Conservation (phyloP, 2,113 vertebrate species). For the Eclectus roratus region DNA sequence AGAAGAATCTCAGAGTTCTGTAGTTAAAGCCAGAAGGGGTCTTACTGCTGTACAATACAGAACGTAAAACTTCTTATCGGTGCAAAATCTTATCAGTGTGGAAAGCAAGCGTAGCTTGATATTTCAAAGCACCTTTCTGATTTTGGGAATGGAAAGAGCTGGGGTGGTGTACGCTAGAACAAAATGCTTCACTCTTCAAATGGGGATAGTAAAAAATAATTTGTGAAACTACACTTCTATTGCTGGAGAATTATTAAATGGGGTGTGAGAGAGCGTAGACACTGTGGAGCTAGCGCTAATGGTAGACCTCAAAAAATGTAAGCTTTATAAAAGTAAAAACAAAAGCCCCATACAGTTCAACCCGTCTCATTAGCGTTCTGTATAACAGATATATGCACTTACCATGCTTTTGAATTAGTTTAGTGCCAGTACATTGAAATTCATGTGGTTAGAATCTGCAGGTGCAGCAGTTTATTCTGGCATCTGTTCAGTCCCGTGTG, state of each 20-base stretch:
- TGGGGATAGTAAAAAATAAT: neutral
- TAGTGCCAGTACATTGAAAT: neutral
- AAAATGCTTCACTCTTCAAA: neutral
- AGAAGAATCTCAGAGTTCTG: neutral
- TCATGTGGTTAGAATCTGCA: neutral
- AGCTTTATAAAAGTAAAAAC: fast-evolving
- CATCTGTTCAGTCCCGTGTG: fast-evolving
- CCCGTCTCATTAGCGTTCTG: fast-evolving
- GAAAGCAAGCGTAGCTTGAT: neutral
- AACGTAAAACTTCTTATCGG: neutral
- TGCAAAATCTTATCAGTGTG: neutral
- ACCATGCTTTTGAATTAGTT: neutral
- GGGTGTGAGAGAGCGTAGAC: neutral
- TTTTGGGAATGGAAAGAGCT: neutral
- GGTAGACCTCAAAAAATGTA: neutral
- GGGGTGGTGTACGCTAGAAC: neutral
- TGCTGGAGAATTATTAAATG: neutral
- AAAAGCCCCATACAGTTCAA: fast-evolving
- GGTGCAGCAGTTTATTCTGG: neutral
- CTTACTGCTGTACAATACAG: fast-evolving
- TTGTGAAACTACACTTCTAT: neutral
- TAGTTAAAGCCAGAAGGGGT: neutral
- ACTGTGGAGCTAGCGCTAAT: neutral
- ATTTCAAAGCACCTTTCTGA: neutral
- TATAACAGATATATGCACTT: fast-evolving